Base-by-base conservation (phyloP, 92 coral and sea anemone species). In the Porites divaricata region DNA sequence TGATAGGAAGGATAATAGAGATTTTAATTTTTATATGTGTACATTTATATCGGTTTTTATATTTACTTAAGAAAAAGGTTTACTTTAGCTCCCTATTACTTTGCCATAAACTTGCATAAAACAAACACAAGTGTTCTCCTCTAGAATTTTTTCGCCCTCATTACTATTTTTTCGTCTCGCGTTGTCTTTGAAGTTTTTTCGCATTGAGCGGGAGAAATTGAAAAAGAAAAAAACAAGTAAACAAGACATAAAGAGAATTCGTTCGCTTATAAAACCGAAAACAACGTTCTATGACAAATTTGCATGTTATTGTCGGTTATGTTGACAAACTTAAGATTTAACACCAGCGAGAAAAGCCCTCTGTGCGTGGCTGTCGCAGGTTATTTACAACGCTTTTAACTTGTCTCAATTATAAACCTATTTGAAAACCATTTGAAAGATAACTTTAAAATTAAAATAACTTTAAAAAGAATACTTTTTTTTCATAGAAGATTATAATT, bases 41-140 rank as follows among this genome's bases (percentile, higher is more conserved):
- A 35, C 45, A 35, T 35, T 35, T 35, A 54, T 54, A 54, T 54
- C 2, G 16, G 17, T 9, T 11, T 54, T 11, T 54, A 54, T 11
- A 54, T 19, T 90, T 82, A 20, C 91, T 93, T 23, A 90, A 93
- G 21, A 9, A 15, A 11, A 13, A 15, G 4, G 2, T 54, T 54
- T 54, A 15, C 59, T 11, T 54, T 54, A 11, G 59, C 10, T 15
- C 59, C 4, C 16, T 54, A 54, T 54, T 11, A 12, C 4, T 54
- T 54, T 54, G 59, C 10, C 59, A 54, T 15, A 54, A 54, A 15
- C 59, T 54, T 54, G 16, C 16, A 9, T 11, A 54, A 54, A 54
- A 54, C 59, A 8, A 54, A 54, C 59, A 9, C 14, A 54, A 35
- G 45, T 35, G 45, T 35, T 35, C 45, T 35, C 45, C 45, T 35